These are phyloP conservation scores for Hydropotes inermis DNA, from an alignment of 2,113 vertebrate species.

Conservation along the genomic window DNA sequence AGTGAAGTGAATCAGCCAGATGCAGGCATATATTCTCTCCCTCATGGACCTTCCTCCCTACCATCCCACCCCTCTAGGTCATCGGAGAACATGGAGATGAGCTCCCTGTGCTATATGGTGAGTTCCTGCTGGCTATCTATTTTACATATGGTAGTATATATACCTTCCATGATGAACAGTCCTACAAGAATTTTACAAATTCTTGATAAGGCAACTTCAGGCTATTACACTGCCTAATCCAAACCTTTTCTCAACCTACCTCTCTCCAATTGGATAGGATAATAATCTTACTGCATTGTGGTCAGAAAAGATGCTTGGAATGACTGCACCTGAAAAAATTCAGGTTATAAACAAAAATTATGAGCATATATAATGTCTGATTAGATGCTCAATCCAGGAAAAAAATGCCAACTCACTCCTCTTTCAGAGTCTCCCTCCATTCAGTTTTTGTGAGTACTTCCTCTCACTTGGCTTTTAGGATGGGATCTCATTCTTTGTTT, in stretches of 20 bases:
- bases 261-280: background rate
- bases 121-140: background rate
- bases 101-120: rapidly evolving
- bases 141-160: background rate
- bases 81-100: background rate
- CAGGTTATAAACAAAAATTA: background rate
- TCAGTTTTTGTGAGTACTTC: background rate
- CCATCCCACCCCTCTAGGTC: background rate
- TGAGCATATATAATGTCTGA: background rate
- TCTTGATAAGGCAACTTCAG: background rate
- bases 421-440: background rate
- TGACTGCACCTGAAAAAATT: too few relatives aligned
- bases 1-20: background rate
- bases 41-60: background rate
- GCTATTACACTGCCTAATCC: background rate
- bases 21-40: background rate
- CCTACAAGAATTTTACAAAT: background rate
- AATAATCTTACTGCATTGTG: too few relatives aligned
- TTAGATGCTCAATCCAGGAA: background rate
- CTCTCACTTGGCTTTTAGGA: background rate
- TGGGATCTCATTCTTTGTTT: background rate
- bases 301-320: too few relatives aligned
- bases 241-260: background rate
- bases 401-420: background rate
- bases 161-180: background rate